Evolutionary conservation across 2,113 vertebrate genomes (phyloP).

Genomic region (Sander vitreus): DNA sequence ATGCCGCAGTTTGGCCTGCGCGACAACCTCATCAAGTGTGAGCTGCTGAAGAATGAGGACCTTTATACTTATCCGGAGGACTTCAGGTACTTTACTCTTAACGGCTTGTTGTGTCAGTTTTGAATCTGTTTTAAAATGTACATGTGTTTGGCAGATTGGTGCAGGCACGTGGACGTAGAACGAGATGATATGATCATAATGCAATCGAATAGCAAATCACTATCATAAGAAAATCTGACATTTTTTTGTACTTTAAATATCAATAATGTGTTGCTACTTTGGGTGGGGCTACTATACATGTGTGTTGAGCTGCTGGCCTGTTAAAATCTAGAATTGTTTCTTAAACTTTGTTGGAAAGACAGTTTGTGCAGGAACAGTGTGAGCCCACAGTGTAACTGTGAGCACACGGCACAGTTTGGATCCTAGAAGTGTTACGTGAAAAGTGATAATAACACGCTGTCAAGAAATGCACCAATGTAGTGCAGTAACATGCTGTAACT

Average conservation of each 20-base stretch:
- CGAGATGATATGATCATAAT: not conserved
- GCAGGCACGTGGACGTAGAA: not conserved
- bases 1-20: constrained; percentile 91
- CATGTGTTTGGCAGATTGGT: not conserved
- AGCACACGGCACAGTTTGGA: constrained; percentile 19
- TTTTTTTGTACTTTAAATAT: not conserved
- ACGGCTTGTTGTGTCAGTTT: not conserved
- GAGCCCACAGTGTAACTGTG: constrained; percentile 22
- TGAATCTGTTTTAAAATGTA: not conserved
- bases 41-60: constrained; percentile 90
- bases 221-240: not conserved
- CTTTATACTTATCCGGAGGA: constrained; percentile 89
- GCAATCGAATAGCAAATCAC: not conserved
- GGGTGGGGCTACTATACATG: not conserved
- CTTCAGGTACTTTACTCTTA: constrained; percentile 85
- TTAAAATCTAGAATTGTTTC: constrained; percentile 2
- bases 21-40: constrained; percentile 91
- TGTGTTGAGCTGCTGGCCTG: too few species aligned
- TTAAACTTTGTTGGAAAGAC: too few species aligned
- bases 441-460: too few species aligned
- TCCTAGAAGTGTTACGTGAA: constrained; percentile 49
- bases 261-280: not conserved
- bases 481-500: not conserved
- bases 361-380: not conserved
- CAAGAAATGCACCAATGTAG: not conserved